Percentiles rank a stretch among this genome's conserved stretches.
Conservation (phyloP, 2,797 vertebrate species). For the Paratrypauchen microcephalus region DNA sequence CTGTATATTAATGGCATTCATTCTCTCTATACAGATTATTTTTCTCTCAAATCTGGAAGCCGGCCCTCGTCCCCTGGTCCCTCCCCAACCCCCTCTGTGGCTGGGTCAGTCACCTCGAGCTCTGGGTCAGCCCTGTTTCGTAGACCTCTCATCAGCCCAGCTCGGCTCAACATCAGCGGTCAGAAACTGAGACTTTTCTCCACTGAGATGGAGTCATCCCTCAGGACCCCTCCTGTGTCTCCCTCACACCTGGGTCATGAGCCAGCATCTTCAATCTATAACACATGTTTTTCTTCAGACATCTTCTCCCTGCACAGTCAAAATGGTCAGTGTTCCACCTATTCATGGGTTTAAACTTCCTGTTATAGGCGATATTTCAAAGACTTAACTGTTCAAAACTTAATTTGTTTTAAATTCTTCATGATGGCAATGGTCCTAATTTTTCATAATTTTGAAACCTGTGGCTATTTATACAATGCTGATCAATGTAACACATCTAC, state of each 20-base stretch:
- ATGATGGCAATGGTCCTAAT: too few species aligned
- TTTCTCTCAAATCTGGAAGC: slow-evolving; percentile 84
- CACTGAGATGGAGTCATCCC: slow-evolving; percentile 53
- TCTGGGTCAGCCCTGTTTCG: slow-evolving; percentile 84
- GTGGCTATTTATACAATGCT: too few species aligned
- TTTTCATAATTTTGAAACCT: too few species aligned
- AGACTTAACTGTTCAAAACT: too few species aligned
- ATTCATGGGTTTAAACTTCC: too few species aligned
- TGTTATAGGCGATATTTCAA: too few species aligned
- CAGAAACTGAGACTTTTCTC: slow-evolving; percentile 87
- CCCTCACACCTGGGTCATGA: slow-evolving; percentile 70
- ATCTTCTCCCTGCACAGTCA: slow-evolving; percentile 61
- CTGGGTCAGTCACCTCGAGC: slow-evolving; percentile 88
- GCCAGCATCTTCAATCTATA: slow-evolving; percentile 44
- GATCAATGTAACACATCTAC: neutral
- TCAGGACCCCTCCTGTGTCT: slow-evolving; percentile 51
- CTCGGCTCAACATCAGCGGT: slow-evolving; percentile 88
- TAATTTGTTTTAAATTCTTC: too few species aligned
- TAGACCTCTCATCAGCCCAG: slow-evolving; percentile 94
- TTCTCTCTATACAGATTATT: slow-evolving; percentile 81
- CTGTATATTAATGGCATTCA: neutral
- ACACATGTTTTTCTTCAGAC: slow-evolving; percentile 70
- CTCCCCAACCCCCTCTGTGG: slow-evolving; percentile 87
- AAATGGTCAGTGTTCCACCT: slow-evolving; percentile 50
- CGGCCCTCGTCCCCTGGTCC: slow-evolving; percentile 82